Conservation (phyloP, 35 echinoderm and acorn worm genomes). For the Strongylocentrotus purpuratus region DNA sequence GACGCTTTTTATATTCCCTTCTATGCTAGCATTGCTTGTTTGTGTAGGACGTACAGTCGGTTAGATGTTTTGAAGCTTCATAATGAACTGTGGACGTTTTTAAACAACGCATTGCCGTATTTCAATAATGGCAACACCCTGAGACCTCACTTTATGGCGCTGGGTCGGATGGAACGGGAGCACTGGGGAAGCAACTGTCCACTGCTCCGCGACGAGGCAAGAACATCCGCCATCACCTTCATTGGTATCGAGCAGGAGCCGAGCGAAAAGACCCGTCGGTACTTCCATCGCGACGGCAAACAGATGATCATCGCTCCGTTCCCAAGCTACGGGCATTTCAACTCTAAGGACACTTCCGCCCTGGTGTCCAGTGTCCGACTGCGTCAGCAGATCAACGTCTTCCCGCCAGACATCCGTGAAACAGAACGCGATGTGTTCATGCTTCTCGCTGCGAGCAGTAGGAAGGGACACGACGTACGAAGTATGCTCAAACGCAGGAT, state of each 20-base stretch:
- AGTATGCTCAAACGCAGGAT: constrained; percentile 64
- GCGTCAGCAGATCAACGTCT: not conserved
- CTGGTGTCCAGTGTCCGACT: not conserved
- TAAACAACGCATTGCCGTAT: constrained; percentile 52
- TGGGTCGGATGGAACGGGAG: constrained; percentile 68
- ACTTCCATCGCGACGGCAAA: constrained; percentile 60
- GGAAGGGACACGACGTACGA: constrained; percentile 66
- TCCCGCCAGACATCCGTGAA: constrained; percentile 34
- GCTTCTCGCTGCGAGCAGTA: constrained; percentile 67
- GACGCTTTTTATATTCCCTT: constrained; percentile 78
- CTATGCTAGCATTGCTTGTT: constrained; percentile 65
- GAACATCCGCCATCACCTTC: constrained; percentile 63
- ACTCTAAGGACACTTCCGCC: constrained; percentile 56
- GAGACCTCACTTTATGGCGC: constrained; percentile 70
- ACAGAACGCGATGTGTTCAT: constrained; percentile 58
- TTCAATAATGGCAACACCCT: constrained; percentile 47
- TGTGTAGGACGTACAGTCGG: constrained; percentile 51
- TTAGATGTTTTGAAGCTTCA: constrained; percentile 54
- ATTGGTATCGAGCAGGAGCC: constrained; percentile 69
- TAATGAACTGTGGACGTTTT: constrained; percentile 60
- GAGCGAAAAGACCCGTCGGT: constrained; percentile 57
- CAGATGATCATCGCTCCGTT: constrained; percentile 65
- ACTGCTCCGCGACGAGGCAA: constrained; percentile 51
- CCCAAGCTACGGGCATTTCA: constrained; percentile 77
- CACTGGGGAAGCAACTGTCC: constrained; percentile 67